Base-by-base conservation (phyloP, 2,797 vertebrate species). In the Dipus sagitta region DNA sequence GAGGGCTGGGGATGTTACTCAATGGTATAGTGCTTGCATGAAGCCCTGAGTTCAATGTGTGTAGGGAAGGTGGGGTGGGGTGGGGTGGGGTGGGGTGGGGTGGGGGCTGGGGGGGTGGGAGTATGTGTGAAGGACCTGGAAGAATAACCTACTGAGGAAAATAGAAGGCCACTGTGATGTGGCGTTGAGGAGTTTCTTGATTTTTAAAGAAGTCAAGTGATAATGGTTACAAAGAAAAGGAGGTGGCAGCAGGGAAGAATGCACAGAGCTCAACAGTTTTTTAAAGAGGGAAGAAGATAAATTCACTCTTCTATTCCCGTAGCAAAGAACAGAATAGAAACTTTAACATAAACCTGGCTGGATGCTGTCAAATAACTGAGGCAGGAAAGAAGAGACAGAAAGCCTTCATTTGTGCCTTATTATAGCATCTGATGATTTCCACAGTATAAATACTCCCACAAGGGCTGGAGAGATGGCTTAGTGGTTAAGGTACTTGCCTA, bases 351-450 rank as follows among this genome's bases (percentile, higher is more conserved):
- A 75, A 88, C 21, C 32, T 54, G 78, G 64, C 10, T 23, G 32
- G 23, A 21, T 58, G 30, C 67, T 80, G 47, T 12, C 68, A 91
- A 80, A 80, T 12, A 42, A 92, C 24, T 67, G 30, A 76, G 65
- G n/a, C 42, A 65, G 47, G 2, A 20, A 86, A 15, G 30, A 32
- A 42, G 13, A 76, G 5, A 47, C 24, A 26, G 38, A 76, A 88
- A 86, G 17, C 28, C 20, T 54, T 85, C 26, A 58, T 58, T 58
- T 14, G 14, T n/a, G 67, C 13, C 52, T 68, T 80, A 79, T 82
- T 80, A 62, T 20, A 92, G n/a, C 52, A 90, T 83, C n/a, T 92
- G 78, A 85, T 89, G 62, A 77, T 54, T 71, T 72, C 28, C n/a
- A 54, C 13, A 23, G 28, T 32, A 2, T 81, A 65, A 91, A 83